These are phyloP conservation scores for Cyprinodon tularosa DNA, from an alignment of 2,113 vertebrate genomes.

Conservation along the genomic window DNA sequence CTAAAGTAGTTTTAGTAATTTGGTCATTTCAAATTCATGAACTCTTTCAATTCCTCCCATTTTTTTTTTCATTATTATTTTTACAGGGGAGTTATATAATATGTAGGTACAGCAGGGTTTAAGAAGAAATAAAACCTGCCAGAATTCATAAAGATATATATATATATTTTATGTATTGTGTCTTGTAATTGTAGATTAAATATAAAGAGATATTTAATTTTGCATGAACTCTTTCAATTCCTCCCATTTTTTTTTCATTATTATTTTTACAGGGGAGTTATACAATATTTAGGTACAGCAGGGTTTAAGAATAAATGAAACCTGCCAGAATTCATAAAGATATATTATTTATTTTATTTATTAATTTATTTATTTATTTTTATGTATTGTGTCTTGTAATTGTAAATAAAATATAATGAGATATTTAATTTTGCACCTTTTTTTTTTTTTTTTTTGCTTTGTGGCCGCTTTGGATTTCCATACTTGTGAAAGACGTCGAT, in stretches of 20 bases:
- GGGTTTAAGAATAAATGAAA: not conserved
- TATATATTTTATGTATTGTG: too few species aligned
- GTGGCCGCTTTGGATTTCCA: slow-evolving; percentile 6
- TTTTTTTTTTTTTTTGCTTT: not conserved
- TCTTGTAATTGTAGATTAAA: too few species aligned
- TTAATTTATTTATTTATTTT: not conserved
- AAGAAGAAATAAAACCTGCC: not conserved
- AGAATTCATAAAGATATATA: not conserved
- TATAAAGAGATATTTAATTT: too few species aligned
- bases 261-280: not conserved
- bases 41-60: not conserved
- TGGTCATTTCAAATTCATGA: not conserved
- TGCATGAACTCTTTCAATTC: not conserved
- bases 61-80: too few species aligned
- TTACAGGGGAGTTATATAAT: not conserved
- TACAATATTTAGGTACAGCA: not conserved
- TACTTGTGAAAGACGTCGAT: not conserved
- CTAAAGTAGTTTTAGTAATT: not conserved
- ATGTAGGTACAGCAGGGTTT: not conserved
- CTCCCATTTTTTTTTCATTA: not conserved
- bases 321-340: not conserved
- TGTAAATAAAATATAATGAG: too few species aligned
- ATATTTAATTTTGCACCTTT: not conserved
- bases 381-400: too few species aligned
- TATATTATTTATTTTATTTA: not conserved